A percentile compares a stretch with the other conserved stretches of the same genome.
These are phyloP conservation scores for Athene noctua DNA, from an alignment of 2,113 vertebrate genomes.

Conservation along the genomic window DNA sequence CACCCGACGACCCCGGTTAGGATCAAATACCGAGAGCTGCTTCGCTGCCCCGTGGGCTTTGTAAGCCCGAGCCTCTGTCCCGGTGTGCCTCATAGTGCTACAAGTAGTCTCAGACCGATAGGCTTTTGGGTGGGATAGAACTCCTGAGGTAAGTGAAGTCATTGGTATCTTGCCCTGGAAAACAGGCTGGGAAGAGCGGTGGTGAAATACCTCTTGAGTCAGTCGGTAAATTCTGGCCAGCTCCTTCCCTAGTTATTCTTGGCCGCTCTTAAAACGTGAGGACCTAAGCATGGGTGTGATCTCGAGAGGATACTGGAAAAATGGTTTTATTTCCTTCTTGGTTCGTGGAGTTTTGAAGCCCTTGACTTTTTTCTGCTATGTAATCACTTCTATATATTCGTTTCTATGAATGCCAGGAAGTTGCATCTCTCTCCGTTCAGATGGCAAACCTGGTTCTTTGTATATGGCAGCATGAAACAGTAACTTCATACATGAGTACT, in stretches of 20 bases:
- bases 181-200: not conserved
- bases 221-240: not conserved
- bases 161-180: not conserved
- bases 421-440: not conserved
- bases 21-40: not conserved
- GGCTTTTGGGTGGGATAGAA: not conserved
- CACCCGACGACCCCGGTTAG: not conserved
- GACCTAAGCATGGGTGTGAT: not conserved
- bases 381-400: not conserved
- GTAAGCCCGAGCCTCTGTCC: not conserved
- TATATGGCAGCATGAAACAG: not conserved
- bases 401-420: not conserved
- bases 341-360: not conserved
- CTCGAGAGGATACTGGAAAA: not conserved
- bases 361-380: not conserved
- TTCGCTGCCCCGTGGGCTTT: not conserved
- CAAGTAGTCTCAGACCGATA: not conserved
- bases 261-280: not conserved
- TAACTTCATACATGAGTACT: not conserved
- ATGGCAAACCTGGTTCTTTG: not conserved
- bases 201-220: not conserved
- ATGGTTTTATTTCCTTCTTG: not conserved
- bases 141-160: not conserved
- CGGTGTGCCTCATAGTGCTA: not conserved
- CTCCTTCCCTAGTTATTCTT: constrained; percentile 11